Conservation (phyloP, 2,113 vertebrate species). For the Daubentonia madagascariensis region DNA sequence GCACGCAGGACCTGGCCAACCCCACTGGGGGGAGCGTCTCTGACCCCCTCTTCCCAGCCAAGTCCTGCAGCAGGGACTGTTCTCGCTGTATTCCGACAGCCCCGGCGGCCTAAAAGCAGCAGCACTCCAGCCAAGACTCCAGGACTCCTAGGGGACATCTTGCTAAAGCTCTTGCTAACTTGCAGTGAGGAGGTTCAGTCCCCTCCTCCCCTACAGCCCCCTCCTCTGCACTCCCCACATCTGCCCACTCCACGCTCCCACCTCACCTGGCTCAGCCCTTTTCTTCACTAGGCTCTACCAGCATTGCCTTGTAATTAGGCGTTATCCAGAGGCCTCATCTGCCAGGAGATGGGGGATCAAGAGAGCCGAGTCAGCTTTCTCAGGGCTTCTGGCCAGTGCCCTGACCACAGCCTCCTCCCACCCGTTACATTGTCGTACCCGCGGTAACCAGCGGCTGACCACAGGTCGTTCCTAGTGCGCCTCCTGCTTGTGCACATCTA, state of each 20-base stretch:
- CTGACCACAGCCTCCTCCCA: neutral
- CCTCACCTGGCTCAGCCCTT: fast-evolving
- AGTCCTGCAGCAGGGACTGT: neutral
- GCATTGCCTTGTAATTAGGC: neutral
- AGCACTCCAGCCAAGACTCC: neutral
- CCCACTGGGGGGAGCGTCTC: neutral
- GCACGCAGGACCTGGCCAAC: fast-evolving
- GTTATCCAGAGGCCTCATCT: neutral
- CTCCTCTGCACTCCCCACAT: neutral
- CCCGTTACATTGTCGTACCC: neutral
- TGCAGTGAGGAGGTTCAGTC: fast-evolving
- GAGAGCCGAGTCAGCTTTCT: neutral
- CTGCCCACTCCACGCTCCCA: neutral
- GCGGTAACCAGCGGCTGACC: fast-evolving
- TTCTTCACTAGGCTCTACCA: neutral
- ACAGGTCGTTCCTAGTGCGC: neutral
- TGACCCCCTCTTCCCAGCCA: too few relatives aligned
- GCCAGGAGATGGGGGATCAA: neutral
- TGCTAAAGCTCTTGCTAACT: neutral
- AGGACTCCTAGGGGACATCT: neutral
- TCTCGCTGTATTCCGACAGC: neutral
- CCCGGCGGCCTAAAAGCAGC: neutral
- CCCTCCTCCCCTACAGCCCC: fast-evolving
- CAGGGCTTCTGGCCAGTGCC: neutral
- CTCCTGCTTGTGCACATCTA: neutral